phyloP scores from a whole-genome alignment of 1,140 invertebrate species.

The Ephestia elutella region DNA sequence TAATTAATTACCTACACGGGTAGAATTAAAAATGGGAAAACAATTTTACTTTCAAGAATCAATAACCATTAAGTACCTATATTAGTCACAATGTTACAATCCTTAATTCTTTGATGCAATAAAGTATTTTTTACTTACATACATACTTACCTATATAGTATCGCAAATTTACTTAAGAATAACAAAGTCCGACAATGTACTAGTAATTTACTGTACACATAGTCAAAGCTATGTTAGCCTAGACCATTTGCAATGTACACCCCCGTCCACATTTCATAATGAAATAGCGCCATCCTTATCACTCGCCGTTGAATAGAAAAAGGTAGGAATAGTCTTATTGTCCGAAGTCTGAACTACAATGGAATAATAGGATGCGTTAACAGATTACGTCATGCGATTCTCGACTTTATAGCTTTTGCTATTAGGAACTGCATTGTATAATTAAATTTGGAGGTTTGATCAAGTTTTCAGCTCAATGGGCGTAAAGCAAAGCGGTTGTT shows the following conservation, averaged over 20 bases:
- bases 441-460: not conserved
- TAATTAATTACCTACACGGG: too few species aligned
- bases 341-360: not conserved
- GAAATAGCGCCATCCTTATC: not conserved
- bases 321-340: not conserved
- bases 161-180: too few species aligned
- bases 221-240: slow-evolving; percentile 1
- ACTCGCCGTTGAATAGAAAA: not conserved
- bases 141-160: too few species aligned
- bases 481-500: not conserved
- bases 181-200: not conserved
- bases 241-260: not conserved
- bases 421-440: not conserved
- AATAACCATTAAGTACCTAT: too few species aligned
- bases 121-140: too few species aligned
- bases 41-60: too few species aligned
- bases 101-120: too few species aligned
- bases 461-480: not conserved
- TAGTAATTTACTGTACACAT: not conserved
- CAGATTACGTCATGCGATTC: not conserved
- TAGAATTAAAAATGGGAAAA: too few species aligned
- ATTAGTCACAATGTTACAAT: too few species aligned
- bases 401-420: not conserved
- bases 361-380: slow-evolving; percentile 1
- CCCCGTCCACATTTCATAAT: not conserved